Percentiles rank a stretch among this genome's conserved stretches.
Evolutionary conservation across 2,888 invertebrate species (phyloP).

Genomic region (Polietes domitor): DNA sequence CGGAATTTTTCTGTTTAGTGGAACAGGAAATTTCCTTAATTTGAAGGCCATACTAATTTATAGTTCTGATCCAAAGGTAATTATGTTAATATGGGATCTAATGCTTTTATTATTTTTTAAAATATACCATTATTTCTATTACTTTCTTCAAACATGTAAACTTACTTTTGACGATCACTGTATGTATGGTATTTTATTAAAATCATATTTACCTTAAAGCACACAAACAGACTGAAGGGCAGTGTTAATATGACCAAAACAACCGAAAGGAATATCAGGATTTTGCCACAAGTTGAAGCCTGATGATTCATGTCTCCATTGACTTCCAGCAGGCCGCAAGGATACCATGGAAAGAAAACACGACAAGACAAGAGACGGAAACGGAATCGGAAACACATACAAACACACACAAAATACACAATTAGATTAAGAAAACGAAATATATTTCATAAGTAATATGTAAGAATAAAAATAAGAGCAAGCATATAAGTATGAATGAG

Average conservation of each 20-base stretch:
- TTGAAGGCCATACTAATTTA: no score
- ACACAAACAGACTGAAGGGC: slow-evolving; percentile 95
- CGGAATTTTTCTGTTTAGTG: no score
- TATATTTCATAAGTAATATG: not conserved
- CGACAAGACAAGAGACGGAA: not conserved
- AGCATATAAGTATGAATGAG: no score
- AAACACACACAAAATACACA: not conserved
- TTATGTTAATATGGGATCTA: no score
- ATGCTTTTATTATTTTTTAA: no score
- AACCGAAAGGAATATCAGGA: slow-evolving; percentile 92
- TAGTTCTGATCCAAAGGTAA: no score
- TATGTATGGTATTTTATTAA: not conserved
- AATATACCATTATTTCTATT: no score
- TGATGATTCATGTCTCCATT: slow-evolving; percentile 84
- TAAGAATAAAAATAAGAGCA: no score
- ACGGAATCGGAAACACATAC: not conserved
- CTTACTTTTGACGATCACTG: not conserved
- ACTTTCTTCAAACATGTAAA: no score
- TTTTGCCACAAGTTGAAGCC: slow-evolving; percentile 90
- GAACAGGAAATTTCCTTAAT: no score
- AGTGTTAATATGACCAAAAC: slow-evolving; percentile 90
- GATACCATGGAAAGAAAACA: no score
- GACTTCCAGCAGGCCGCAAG: no score
- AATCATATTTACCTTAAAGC: slow-evolving; percentile 89
- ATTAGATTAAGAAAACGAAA: not conserved